Base-by-base conservation (phyloP, 2,797 vertebrate genomes). In the Gadopsis marmoratus region DNA sequence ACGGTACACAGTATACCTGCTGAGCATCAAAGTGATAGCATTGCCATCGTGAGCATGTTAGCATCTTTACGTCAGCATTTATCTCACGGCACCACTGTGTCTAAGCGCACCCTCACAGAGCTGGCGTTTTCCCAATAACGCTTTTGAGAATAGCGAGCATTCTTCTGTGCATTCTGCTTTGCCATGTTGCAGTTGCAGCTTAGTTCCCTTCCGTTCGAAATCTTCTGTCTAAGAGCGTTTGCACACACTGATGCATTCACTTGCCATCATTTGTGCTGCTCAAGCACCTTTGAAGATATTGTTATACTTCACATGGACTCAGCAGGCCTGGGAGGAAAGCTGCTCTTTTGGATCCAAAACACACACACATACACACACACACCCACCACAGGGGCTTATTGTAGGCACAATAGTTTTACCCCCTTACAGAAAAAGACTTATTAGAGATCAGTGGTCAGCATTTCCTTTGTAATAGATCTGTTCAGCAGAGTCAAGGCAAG, bases 201-300 rank as follows among this genome's bases (percentile, higher is more conserved):
- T 55, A 14, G 19, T 14, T 54, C 51, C 4, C 47, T 9, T 35
- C 54, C 43, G 43, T 41, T 63, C 17, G 29, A 13, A 72, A 45
- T 48, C 58, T 39, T 47, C 3, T 12, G 2, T 69, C 29, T 17
- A 19, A 67, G 35, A 54, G 17, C 23, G 29, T 26, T 71, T 50
- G 33, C 55, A 54, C 79, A 56, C 58, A 55, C 64, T 48, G 41
- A 67, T 70, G 17, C 68, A 37, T 45, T 75, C 39, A 56, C 53
- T 39, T n/a, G 48, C 62, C 39, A 13, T 19, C n/a, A 33, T 61
- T 69, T 75, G 56, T 81, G 79, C 67, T 84, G 72, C 67, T 79
- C 41, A 56, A 76, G 51, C 78, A 74, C 78, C 79, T 92, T 69
- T 82, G 51, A 71, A 74, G 73, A 71, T 70, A 71, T 82, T 87